A percentile compares a stretch with the other conserved stretches of the same genome.
phyloP scores from a whole-genome alignment of 2,888 invertebrate species.

The Zootermopsis nevadensis region DNA sequence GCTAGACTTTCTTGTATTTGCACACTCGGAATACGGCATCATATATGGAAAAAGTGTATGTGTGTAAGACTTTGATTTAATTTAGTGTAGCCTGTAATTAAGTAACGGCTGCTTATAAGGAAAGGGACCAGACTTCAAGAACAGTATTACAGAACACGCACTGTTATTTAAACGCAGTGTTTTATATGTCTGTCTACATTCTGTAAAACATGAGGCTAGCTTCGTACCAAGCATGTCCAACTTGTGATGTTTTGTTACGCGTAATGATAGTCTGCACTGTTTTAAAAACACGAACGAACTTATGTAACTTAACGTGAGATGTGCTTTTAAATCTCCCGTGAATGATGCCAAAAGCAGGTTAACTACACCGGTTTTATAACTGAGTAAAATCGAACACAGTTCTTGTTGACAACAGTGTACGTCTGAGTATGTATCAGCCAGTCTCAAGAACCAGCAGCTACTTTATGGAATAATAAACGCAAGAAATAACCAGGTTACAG shows the following conservation, averaged over 20 bases:
- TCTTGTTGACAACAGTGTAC: no score
- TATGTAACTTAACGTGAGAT: neutral
- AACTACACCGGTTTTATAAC: no score
- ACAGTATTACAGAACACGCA: neutral
- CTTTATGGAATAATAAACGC: no score
- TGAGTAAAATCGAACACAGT: no score
- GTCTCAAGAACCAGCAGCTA: no score
- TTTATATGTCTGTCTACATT: neutral
- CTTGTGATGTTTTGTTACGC: neutral
- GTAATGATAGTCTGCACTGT: neutral
- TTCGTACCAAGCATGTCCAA: neutral
- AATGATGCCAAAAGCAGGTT: no score
- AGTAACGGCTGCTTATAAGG: neutral
- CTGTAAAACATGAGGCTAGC: neutral
- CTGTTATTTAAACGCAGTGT: neutral
- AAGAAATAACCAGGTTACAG: no score
- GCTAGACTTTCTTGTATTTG: conserved; percentile 12
- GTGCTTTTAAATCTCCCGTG: neutral
- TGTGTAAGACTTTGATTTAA: neutral
- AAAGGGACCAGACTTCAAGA: neutral
- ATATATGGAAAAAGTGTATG: neutral
- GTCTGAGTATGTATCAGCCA: no score
- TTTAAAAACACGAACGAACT: neutral
- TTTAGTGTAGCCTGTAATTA: neutral
- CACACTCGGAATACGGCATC: neutral